Percentiles rank a stretch among this genome's conserved stretches.
phyloP scores from a whole-genome alignment of 2,797 vertebrate genomes.

The Dermochelys coriacea region DNA sequence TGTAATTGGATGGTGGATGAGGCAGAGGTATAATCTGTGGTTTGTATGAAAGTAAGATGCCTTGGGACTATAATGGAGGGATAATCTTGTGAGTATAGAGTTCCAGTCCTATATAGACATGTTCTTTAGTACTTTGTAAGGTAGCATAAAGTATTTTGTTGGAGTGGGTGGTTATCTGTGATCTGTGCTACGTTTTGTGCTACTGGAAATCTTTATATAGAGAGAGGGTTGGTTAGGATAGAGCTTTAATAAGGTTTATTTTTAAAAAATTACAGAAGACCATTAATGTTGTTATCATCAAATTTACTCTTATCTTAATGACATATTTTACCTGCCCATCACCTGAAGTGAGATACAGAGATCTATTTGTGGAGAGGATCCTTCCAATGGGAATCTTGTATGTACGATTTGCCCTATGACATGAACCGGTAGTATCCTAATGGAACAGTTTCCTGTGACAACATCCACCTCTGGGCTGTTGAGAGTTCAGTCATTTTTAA shows the following conservation, averaged over 20 bases:
- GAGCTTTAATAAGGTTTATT: neutral
- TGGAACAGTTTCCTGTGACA: neutral
- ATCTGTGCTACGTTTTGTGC: neutral
- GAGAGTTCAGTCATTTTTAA: constrained; percentile 35
- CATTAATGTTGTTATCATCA: neutral
- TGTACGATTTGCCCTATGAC: neutral
- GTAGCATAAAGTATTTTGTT: neutral
- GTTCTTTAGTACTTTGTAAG: neutral
- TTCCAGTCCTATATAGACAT: neutral
- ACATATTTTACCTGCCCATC: neutral
- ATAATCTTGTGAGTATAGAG: neutral
- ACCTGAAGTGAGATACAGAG: neutral
- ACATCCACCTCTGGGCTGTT: neutral
- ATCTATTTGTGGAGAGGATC: neutral
- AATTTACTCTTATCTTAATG: neutral
- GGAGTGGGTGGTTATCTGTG: neutral
- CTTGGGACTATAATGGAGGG: neutral
- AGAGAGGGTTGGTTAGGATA: neutral
- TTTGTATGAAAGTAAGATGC: neutral
- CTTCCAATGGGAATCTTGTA: neutral
- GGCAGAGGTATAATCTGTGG: neutral
- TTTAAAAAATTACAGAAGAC: neutral
- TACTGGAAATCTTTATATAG: neutral
- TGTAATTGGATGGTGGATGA: neutral
- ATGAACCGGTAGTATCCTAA: neutral